These are phyloP conservation scores for Desmophyllum pertusum DNA, from an alignment of 92 coral and sea anemone genomes.

Conservation along the genomic window DNA sequence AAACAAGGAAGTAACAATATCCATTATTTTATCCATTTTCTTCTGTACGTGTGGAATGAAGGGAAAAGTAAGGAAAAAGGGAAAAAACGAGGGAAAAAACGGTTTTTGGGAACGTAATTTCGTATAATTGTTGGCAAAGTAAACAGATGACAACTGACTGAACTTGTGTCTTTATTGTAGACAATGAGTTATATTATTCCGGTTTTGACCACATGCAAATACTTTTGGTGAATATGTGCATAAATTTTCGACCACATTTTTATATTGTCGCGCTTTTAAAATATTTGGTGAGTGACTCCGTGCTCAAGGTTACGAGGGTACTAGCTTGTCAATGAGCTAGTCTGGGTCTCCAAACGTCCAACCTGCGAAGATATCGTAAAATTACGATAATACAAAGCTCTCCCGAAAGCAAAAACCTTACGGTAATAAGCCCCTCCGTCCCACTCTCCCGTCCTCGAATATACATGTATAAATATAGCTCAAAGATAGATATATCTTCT, in stretches of 20 bases:
- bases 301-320: no score
- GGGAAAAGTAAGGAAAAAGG: background rate
- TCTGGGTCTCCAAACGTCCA: no score
- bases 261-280: background rate
- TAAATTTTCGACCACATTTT: background rate
- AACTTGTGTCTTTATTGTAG: background rate
- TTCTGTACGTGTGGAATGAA: background rate
- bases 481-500: no score
- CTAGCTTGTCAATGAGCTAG: no score
- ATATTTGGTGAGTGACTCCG: no score
- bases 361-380: no score
- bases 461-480: no score
- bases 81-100: background rate
- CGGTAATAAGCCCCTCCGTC: no score
- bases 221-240: background rate
- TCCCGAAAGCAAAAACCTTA: no score
- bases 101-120: background rate
- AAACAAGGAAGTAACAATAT: background rate
- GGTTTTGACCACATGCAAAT: slow-evolving; percentile 13
- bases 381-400: no score
- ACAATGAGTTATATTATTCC: background rate
- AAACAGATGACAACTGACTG: background rate
- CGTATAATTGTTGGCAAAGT: background rate
- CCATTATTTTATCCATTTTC: background rate
- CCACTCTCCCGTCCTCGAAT: no score